A percentile compares a stretch with the other conserved stretches of the same genome.
These are phyloP conservation scores for Allophyes oxyacanthae DNA, from an alignment of 2,888 invertebrate species.

Conservation along the genomic window DNA sequence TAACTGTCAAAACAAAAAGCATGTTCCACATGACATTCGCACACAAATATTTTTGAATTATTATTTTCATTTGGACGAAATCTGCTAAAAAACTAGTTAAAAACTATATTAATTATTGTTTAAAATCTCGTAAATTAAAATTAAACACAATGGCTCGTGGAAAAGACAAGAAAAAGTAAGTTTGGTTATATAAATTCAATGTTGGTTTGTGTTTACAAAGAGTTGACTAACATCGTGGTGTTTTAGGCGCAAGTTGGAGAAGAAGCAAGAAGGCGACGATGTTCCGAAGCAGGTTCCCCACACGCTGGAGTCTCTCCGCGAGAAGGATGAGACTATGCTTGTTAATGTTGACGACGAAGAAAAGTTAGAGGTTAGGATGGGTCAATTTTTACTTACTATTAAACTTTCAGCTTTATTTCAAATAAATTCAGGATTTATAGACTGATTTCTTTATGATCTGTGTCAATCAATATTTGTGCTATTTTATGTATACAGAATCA, in stretches of 20 bases:
- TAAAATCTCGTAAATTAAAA: not conserved
- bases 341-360: slow-evolving; percentile 93
- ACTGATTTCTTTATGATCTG: too few species aligned
- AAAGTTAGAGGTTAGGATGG: slow-evolving; percentile 90
- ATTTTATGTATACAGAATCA: too few species aligned
- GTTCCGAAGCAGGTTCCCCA: slow-evolving; percentile 91
- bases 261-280: slow-evolving; percentile 85
- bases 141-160: slow-evolving; percentile 80
- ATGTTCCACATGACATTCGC: too few species aligned
- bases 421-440: too few species aligned
- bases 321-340: slow-evolving; percentile 97
- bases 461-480: too few species aligned
- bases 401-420: not conserved
- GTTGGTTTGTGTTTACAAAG: slow-evolving; percentile 25
- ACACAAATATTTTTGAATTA: too few species aligned
- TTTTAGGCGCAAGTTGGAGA: slow-evolving; percentile 83
- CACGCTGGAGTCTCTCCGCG: slow-evolving; percentile 97
- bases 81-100: not conserved
- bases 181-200: slow-evolving; percentile 61
- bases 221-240: slow-evolving; percentile 29
- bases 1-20: too few species aligned
- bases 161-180: slow-evolving; percentile 86
- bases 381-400: slow-evolving; percentile 7
- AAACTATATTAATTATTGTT: not conserved
- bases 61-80: too few species aligned